Conservation (phyloP, 2,888 invertebrate species). For the Meiosimyza platycephala region DNA sequence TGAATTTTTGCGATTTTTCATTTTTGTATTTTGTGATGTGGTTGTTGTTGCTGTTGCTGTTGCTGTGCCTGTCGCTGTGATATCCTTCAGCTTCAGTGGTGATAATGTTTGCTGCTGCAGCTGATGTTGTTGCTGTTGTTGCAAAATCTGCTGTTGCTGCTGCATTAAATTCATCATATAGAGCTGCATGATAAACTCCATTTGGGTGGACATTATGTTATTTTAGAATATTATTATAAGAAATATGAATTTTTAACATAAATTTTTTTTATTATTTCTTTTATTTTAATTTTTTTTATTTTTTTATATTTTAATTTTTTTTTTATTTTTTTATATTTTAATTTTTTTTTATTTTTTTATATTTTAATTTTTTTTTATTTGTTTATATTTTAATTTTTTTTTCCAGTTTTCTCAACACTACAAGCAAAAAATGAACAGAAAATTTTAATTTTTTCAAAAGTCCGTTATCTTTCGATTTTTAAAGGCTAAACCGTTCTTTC, state of each 20-base stretch:
- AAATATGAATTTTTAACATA: conserved; percentile 24
- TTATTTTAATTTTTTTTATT: conserved; percentile 28
- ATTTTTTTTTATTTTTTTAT: conserved; percentile 29
- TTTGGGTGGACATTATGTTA: conserved; percentile 59
- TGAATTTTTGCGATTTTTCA: conserved; percentile 58
- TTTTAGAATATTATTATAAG: neutral
- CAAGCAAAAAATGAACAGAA: neutral
- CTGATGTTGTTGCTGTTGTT: conserved; percentile 51
- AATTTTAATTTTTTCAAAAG: neutral
- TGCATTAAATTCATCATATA: conserved; percentile 66
- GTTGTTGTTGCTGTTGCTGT: conserved; percentile 42
- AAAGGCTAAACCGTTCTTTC: conserved; percentile 28
- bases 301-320: conserved; percentile 33
- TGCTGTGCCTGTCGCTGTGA: conserved; percentile 39
- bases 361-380: conserved; percentile 28
- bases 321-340: conserved; percentile 32
- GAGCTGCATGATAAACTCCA: conserved; percentile 64
- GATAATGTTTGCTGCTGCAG: conserved; percentile 46
- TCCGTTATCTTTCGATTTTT: conserved; percentile 31
- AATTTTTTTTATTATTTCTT: conserved; percentile 26
- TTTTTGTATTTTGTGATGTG: conserved; percentile 51
- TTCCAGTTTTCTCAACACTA: conserved; percentile 34
- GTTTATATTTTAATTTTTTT: conserved; percentile 33
- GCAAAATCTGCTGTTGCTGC: conserved; percentile 60
- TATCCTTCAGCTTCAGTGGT: conserved; percentile 47